Evolutionary conservation across 2,888 invertebrate species (phyloP).

Genomic region (Amphimallon solstitiale): DNA sequence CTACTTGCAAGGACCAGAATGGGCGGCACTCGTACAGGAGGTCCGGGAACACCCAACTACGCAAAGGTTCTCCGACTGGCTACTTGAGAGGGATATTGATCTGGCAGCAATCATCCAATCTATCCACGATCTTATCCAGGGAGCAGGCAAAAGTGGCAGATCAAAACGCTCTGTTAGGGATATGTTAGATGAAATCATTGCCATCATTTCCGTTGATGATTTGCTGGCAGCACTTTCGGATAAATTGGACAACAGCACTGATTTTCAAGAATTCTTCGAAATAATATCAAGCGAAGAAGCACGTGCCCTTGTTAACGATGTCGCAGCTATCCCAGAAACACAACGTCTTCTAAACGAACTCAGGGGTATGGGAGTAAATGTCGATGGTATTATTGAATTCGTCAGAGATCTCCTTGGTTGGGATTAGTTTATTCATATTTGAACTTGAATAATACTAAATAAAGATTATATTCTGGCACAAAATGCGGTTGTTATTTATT

Average conservation of each 20-base stretch:
- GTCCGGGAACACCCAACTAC: conserved; percentile 41
- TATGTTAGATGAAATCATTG: conserved; percentile 41
- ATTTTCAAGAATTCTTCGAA: conserved; percentile 42
- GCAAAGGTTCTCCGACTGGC: conserved; percentile 44
- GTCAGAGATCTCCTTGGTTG: conserved; percentile 49
- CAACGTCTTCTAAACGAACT: conserved; percentile 44
- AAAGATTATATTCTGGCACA: too few species aligned
- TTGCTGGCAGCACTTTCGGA: conserved; percentile 32
- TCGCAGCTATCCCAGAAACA: conserved; percentile 48
- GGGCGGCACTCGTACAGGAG: conserved; percentile 45
- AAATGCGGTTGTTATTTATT: too few species aligned
- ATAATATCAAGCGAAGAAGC: conserved; percentile 41
- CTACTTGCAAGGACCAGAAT: conserved; percentile 51
- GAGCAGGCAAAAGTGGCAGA: neutral
- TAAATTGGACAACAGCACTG: conserved; percentile 39
- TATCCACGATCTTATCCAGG: conserved; percentile 44
- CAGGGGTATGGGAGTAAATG: conserved; percentile 47
- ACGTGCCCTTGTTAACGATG: conserved; percentile 46
- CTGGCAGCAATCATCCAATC: conserved; percentile 41
- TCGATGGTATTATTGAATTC: conserved; percentile 43
- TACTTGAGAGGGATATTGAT: conserved; percentile 46
- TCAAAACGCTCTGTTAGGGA: conserved; percentile 34
- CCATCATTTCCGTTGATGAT: conserved; percentile 35
- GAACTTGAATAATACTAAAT: too few species aligned
- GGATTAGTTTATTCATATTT: conserved; percentile 18